These are phyloP conservation scores for Enteromius viviparus DNA, from an alignment of 2,797 vertebrate genomes.

Conservation along the genomic window DNA sequence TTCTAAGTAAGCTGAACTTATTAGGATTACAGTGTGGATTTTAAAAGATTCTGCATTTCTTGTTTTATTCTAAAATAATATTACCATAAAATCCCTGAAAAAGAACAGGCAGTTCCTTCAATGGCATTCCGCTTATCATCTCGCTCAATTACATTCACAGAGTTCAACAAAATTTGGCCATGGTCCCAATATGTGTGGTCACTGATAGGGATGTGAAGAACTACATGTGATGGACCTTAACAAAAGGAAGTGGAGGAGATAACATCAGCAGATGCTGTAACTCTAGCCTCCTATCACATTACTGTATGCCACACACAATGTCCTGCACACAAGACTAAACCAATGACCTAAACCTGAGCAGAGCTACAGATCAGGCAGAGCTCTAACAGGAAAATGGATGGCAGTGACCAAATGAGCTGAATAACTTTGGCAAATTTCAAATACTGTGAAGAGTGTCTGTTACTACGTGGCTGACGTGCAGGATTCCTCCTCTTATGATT, in stretches of 20 bases:
- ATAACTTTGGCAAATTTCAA: not conserved
- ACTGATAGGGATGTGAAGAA: conserved; percentile 28
- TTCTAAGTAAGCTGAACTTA: too few relatives aligned
- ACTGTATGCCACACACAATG: conserved; percentile 46
- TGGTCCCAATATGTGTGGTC: conserved; percentile 11
- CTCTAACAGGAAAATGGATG: not conserved
- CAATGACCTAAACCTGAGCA: conserved; percentile 11
- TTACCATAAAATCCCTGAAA: not conserved
- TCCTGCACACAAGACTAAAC: not conserved
- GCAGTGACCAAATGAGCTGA: not conserved
- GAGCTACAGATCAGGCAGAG: not conserved
- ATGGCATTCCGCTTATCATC: not conserved
- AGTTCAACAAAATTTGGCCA: conserved; percentile 10
- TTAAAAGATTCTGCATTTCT: not conserved
- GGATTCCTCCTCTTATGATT: conserved; percentile 22
- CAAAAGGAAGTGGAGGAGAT: conserved; percentile 49
- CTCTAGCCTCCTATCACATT: not conserved
- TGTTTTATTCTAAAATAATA: not conserved
- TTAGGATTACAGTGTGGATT: not conserved
- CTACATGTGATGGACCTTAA: conserved; percentile 33
- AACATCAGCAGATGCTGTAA: conserved; percentile 42
- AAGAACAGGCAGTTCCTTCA: not conserved
- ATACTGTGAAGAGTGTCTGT: not conserved
- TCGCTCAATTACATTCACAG: not conserved
- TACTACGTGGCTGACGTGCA: conserved; percentile 26